Conservation (phyloP, 2,888 invertebrate genomes). For the Copidosoma aretas region DNA sequence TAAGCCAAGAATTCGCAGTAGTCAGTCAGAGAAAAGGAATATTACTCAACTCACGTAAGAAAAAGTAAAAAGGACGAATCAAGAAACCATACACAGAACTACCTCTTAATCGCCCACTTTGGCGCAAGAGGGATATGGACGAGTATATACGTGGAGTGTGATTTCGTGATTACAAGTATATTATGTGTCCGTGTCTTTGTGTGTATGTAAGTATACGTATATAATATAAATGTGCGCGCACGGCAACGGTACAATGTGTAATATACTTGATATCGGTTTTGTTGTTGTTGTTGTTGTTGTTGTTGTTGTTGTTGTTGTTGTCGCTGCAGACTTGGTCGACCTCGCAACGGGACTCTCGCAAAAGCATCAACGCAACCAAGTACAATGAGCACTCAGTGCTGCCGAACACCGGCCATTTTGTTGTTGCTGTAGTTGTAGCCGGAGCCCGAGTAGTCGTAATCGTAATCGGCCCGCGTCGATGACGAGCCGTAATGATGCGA, state of each 20-base stretch:
- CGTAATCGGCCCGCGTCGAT: conserved; percentile 47
- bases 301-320: too few relatives aligned
- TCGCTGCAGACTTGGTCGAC: too few relatives aligned
- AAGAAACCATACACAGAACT: too few relatives aligned
- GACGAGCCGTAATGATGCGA: conserved; percentile 35
- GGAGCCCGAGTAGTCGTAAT: conserved; percentile 58
- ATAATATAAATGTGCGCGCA: not conserved
- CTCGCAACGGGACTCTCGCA: too few relatives aligned
- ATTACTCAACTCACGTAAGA: not conserved
- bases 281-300: too few relatives aligned
- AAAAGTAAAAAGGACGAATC: conserved; percentile 5
- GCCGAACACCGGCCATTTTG: conserved; percentile 58
- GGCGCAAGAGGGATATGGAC: too few relatives aligned
- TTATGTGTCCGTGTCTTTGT: not conserved
- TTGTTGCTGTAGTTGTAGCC: conserved; percentile 59
- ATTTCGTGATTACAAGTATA: too few relatives aligned
- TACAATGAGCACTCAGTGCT: conserved; percentile 28
- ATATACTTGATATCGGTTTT: too few relatives aligned
- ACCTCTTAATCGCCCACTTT: too few relatives aligned
- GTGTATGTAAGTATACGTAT: not conserved
- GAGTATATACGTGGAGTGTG: too few relatives aligned
- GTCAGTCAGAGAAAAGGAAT: conserved; percentile 11
- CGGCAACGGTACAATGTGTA: not conserved
- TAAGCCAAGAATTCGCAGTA: conserved; percentile 37
- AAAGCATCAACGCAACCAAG: too few relatives aligned